A percentile compares a stretch with the other conserved stretches of the same genome.
phyloP scores from a whole-genome alignment of 1,140 invertebrate genomes.

The Drosophila virilis region DNA sequence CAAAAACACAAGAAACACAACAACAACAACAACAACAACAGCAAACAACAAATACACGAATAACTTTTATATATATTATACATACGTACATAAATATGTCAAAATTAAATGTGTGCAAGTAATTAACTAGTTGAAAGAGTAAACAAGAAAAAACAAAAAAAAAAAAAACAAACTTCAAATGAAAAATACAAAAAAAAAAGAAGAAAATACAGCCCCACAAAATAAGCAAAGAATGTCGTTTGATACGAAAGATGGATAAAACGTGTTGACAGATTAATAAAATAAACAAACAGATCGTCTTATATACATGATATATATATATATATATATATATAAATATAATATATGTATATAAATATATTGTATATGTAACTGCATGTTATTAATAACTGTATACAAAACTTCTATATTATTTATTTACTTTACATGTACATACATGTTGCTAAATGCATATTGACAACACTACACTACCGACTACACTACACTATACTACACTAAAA shows the following conservation, averaged over 20 bases:
- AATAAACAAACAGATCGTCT: conserved; percentile 2
- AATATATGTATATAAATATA: conserved; percentile 32
- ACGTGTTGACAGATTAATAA: conserved; percentile 6
- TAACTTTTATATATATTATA: conserved; percentile 73
- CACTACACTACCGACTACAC: conserved; percentile 15
- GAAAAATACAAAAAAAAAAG: conserved; percentile 7
- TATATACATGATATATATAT: conserved; percentile 12
- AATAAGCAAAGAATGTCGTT: conserved; percentile 1
- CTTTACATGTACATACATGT: conserved; percentile 53
- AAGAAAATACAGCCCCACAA: conserved; percentile 9
- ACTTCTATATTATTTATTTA: conserved; percentile 51
- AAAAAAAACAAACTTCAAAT: conserved; percentile 9
- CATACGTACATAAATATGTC: conserved; percentile 39
- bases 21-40: conserved; percentile 16
- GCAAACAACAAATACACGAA: conserved; percentile 44
- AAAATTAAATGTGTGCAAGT: conserved; percentile 38
- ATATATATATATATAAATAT: conserved; percentile 21
- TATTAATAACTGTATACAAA: conserved; percentile 43
- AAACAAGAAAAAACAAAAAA: conserved; percentile 6
- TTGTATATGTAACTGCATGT: conserved; percentile 40
- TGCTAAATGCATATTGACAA: conserved; percentile 46
- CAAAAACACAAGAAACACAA: neutral
- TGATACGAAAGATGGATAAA: neutral
- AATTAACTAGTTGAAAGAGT: conserved; percentile 39
- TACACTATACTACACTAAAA: conserved; percentile 10